These are phyloP conservation scores for Lochmaea crataegi DNA, from an alignment of 2,888 invertebrate genomes.

Conservation along the genomic window DNA sequence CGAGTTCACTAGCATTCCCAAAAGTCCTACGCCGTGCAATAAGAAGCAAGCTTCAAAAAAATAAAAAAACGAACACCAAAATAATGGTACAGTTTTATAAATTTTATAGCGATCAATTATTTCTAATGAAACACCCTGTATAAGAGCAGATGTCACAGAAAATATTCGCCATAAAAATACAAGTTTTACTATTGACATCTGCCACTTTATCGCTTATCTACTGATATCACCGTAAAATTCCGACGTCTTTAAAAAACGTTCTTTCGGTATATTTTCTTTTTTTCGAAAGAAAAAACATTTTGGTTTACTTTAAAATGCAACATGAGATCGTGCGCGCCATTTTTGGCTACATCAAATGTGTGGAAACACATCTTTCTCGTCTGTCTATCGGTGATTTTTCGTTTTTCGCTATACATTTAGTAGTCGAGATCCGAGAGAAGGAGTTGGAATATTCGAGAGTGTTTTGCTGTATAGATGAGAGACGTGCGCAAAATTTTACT, in stretches of 20 bases:
- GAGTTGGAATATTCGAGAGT: slow-evolving; percentile 16
- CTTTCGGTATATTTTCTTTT: background rate
- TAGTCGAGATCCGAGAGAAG: slow-evolving; percentile 9
- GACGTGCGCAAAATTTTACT: slow-evolving; percentile 29
- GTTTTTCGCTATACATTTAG: slow-evolving; percentile 8
- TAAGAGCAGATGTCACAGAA: no score
- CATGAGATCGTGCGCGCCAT: slow-evolving; percentile 36
- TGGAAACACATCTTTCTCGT: slow-evolving; percentile 19
- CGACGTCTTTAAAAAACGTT: background rate
- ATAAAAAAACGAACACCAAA: no score
- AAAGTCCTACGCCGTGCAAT: no score
- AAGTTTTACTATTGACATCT: no score
- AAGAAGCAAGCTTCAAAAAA: no score
- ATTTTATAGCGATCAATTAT: no score
- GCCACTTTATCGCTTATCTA: background rate
- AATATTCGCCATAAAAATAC: no score
- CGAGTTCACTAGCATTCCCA: no score
- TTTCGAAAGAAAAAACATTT: background rate
- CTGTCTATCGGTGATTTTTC: slow-evolving; percentile 22
- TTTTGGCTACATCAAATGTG: slow-evolving; percentile 36
- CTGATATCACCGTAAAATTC: background rate
- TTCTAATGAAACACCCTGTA: no score
- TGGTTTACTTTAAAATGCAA: slow-evolving; percentile 27
- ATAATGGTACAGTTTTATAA: no score
- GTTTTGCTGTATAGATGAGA: background rate